phyloP scores from a whole-genome alignment of 2,888 invertebrate genomes.

The Epinotia bilunana region DNA sequence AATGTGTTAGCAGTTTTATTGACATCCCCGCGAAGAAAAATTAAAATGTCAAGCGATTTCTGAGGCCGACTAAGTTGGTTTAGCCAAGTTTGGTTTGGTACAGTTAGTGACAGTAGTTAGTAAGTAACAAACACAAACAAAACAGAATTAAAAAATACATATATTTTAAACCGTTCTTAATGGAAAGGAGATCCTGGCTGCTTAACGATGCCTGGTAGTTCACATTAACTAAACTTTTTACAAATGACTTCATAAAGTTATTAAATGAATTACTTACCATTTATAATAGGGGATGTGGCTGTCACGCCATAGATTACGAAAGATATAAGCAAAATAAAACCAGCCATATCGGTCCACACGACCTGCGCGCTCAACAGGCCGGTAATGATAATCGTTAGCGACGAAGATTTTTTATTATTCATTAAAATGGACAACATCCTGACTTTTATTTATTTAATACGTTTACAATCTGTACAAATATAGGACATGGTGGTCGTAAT shows the following conservation, averaged over 20 bases:
- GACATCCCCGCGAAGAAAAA: no score
- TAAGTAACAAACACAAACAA: no score
- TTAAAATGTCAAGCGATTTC: no score
- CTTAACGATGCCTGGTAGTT: background rate
- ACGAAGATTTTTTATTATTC: conserved; percentile 1
- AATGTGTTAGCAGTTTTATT: no score
- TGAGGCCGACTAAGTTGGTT: no score
- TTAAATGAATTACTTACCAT: conserved; percentile 21
- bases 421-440: background rate
- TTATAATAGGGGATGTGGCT: conserved; percentile 26
- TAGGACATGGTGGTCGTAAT: background rate
- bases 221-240: background rate
- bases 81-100: no score
- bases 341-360: conserved; percentile 27
- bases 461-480: conserved; percentile 31
- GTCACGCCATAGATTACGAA: background rate
- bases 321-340: conserved; percentile 13
- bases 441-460: conserved; percentile 21
- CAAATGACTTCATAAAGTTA: background rate
- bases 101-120: no score
- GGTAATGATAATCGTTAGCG: background rate
- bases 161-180: no score
- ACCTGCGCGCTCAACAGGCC: background rate
- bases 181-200: no score
- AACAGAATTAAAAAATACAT: no score